Evolutionary conservation across 1,140 invertebrate species (phyloP), one percentile per base, ranked within the genome.

Genomic region (Potamilus streckersoni): DNA sequence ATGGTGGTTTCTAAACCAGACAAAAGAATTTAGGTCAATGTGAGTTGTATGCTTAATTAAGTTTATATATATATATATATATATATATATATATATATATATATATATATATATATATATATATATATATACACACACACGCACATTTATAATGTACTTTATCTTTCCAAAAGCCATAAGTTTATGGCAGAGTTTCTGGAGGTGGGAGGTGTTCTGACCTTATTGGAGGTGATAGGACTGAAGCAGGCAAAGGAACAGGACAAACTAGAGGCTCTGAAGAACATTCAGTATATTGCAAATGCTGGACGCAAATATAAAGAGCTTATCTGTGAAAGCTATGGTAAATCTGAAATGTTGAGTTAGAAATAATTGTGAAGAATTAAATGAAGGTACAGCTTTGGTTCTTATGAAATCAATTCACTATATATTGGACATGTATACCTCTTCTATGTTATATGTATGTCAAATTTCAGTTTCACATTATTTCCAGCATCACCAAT

Each of bases 311-410:
- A 89, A 80, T 90, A 90, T 74, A 90, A 90, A 73, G 89, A 90
- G 74, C 79, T 90, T 1, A 89, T 90, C n/a, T 90, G 90, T 86
- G 88, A 90, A 83, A 88, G 87, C 73, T 90, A 89, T 82, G 89
- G 89, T 88, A 79, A 80, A 80, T 63, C 19, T 61, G 17, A 63
- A 38, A 69, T 69, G 58, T 55, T 16, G 19, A 19, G 49, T 17
- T 49, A n/a, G n/a, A 55, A 6, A 12, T 23, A 66, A 20, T 66
- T 20, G 64, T 8, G 4, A 23, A 23, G 31, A 17, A 12, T 31
- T 20, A 13, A n/a, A n/a, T 23, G 20, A 23, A 66, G n/a, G 8
- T 66, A 20, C 0, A 49, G 11, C 38, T 49, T 49, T 49, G 38
- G 38, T 49, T 49, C 38, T 49, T 49, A 49, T 49, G 38, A 49